Evolutionary conservation across 2,888 invertebrate species (phyloP).

Genomic region (Thereva nobilitata): DNA sequence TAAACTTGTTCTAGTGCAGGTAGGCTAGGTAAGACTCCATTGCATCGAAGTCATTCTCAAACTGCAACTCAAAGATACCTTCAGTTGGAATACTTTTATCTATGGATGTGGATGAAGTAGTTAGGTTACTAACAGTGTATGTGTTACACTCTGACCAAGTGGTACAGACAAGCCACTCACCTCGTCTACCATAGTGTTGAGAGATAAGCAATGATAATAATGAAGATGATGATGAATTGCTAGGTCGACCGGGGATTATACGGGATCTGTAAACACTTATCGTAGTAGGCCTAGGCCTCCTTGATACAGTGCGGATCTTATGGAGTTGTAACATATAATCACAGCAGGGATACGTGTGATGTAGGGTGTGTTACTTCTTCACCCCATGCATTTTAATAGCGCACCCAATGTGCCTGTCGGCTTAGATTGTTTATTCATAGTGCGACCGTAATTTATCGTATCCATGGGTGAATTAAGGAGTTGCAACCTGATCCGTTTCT

Average conservation of each 20-base stretch:
- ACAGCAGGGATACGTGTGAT: constrained; percentile 11
- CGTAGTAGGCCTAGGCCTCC: constrained; percentile 4
- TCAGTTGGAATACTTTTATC: too few relatives aligned
- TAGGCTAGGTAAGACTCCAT: too few relatives aligned
- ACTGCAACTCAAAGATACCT: not conserved
- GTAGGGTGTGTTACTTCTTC: constrained; percentile 15
- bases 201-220: constrained; percentile 28
- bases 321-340: constrained; percentile 12
- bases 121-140: too few relatives aligned
- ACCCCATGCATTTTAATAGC: constrained; percentile 17
- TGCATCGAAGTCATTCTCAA: not conserved
- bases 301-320: constrained; percentile 14
- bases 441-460: constrained; percentile 30
- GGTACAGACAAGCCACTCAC: too few relatives aligned
- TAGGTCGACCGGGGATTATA: constrained; percentile 23
- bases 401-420: constrained; percentile 22
- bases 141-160: too few relatives aligned
- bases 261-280: constrained; percentile 34
- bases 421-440: constrained; percentile 37
- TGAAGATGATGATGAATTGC: constrained; percentile 32
- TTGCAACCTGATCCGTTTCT: constrained; percentile 10
- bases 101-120: too few relatives aligned
- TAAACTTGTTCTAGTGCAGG: constrained; percentile 11
- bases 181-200: constrained; percentile 1
- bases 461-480: constrained; percentile 8